A percentile compares a stretch with the other conserved stretches of the same genome.
Conservation (phyloP, 2,888 invertebrate species). For the Melangyna quadrimaculata region DNA sequence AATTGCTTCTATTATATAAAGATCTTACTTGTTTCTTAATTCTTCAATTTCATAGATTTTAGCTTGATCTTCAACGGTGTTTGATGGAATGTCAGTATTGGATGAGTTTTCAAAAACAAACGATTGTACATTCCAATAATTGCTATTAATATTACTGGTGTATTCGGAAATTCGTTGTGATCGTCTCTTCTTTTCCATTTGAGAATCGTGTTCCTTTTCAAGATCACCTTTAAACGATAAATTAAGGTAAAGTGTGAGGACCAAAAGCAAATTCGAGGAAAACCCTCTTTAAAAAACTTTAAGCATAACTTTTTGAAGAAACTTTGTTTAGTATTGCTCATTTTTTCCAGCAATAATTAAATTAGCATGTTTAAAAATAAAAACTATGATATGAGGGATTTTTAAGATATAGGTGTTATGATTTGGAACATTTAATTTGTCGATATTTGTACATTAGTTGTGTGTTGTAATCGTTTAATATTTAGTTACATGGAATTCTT, state of each 20-base stretch:
- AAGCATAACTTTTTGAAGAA: too few species aligned
- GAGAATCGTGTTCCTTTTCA: conserved; percentile 77
- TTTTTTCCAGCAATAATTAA: too few species aligned
- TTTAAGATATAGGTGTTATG: too few species aligned
- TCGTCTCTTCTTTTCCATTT: conserved; percentile 78
- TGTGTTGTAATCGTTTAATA: too few species aligned
- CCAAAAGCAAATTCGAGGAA: background rate
- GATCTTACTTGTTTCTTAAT: conserved; percentile 77
- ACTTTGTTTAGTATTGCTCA: too few species aligned
- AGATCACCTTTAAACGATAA: conserved; percentile 74
- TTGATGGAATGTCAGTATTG: conserved; percentile 10
- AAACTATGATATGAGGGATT: too few species aligned
- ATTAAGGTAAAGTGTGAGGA: background rate
- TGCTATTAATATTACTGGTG: conserved; percentile 71
- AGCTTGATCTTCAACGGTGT: background rate
- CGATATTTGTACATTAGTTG: too few species aligned
- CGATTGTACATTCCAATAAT: conserved; percentile 75
- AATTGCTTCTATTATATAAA: background rate
- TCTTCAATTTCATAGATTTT: conserved; percentile 66
- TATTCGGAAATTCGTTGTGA: conserved; percentile 78
- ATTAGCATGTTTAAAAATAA: too few species aligned
- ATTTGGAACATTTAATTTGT: too few species aligned
- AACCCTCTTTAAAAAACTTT: too few species aligned
- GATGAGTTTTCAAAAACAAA: conserved; percentile 78
- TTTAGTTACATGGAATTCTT: too few species aligned